These are phyloP conservation scores for silkworm (Bombyx mori) DNA, from an alignment of 1,140 invertebrate species.

Conservation along the genomic window DNA sequence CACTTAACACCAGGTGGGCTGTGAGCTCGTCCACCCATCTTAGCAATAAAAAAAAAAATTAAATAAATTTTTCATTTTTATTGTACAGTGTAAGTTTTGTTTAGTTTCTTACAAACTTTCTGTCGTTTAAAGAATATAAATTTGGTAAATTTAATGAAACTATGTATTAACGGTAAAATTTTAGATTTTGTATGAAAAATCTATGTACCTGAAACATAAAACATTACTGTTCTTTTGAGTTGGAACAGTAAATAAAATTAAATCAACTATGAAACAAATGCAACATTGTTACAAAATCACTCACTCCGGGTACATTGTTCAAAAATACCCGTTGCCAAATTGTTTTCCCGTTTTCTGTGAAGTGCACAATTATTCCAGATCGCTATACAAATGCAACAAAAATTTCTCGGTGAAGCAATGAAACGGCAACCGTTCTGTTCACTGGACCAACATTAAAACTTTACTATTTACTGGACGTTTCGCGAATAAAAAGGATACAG, in stretches of 20 bases:
- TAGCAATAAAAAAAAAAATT: too few relatives aligned
- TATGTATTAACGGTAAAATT: too few relatives aligned
- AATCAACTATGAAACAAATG: background rate
- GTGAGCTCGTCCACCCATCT: too few relatives aligned
- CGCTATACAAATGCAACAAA: conserved; percentile 10
- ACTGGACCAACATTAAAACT: conserved; percentile 6
- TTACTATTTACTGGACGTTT: conserved; percentile 13
- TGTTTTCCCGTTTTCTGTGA: conserved; percentile 22
- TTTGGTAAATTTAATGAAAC: too few relatives aligned
- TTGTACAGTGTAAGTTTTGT: background rate
- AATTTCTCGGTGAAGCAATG: conserved; percentile 17
- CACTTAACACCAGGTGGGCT: too few relatives aligned
- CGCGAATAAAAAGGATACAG: too few relatives aligned
- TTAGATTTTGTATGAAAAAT: too few relatives aligned
- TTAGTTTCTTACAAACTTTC: background rate
- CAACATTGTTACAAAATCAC: conserved; percentile 1
- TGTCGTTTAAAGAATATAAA: background rate
- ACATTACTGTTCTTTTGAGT: too few relatives aligned
- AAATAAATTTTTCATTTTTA: background rate
- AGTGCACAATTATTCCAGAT: conserved; percentile 16
- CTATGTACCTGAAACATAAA: too few relatives aligned
- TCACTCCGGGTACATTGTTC: background rate
- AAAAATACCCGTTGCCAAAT: conserved; percentile 7
- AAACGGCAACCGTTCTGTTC: conserved; percentile 9
- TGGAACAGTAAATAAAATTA: too few relatives aligned